Percentiles rank a stretch among this genome's conserved stretches.
Evolutionary conservation across 23 tunicate genomes (phyloP).

Genomic region (Clavelina lepadiformis): DNA sequence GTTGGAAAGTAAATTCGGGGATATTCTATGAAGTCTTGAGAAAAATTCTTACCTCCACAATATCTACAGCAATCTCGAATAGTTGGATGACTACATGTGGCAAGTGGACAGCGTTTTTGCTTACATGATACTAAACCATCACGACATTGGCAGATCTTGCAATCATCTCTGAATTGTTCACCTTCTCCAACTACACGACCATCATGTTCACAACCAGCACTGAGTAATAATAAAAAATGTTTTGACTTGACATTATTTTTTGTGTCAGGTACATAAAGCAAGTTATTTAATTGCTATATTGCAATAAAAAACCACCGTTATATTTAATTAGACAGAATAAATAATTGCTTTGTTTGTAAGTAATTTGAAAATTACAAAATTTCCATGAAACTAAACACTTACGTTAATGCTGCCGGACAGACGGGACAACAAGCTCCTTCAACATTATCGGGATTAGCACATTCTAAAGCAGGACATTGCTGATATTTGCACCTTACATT

Average conservation of each 20-base stretch:
- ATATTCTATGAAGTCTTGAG: no score
- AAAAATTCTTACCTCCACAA: conserved; percentile 44
- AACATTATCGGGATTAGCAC: conserved; percentile 34
- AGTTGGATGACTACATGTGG: conserved; percentile 33
- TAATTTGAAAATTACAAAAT: no score
- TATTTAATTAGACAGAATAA: no score
- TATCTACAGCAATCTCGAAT: conserved; percentile 41
- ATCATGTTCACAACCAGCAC: conserved; percentile 6
- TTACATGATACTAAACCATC: conserved; percentile 48
- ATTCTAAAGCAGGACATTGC: conserved; percentile 32
- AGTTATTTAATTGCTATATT: no score
- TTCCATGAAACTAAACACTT: no score
- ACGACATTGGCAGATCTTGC: conserved; percentile 46
- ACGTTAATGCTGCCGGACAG: conserved; percentile 45
- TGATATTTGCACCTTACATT: conserved; percentile 43
- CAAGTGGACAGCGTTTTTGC: conserved; percentile 41
- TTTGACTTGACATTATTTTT: no score
- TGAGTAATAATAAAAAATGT: no score
- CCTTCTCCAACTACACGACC: conserved; percentile 16
- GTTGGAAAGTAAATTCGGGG: no score
- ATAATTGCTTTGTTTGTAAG: no score
- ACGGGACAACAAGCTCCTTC: conserved; percentile 47
- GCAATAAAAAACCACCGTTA: no score
- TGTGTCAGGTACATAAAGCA: no score
- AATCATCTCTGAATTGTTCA: conserved; percentile 31